Conservation (phyloP, 2,113 vertebrate species). For the Protobothrops mucrosquamatus region DNA sequence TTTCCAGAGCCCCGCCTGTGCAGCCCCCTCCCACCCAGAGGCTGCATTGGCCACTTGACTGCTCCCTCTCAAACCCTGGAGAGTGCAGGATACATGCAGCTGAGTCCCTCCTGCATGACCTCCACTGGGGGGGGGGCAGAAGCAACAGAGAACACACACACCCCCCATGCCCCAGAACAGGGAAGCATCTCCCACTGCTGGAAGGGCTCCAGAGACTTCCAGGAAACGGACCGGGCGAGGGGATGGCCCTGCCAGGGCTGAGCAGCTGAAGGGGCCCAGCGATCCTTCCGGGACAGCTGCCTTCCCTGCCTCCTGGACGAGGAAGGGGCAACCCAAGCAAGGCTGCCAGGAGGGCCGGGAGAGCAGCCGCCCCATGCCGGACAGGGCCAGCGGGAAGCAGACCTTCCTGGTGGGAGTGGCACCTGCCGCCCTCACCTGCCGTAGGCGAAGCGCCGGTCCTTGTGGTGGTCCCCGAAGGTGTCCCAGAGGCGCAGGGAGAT, state of each 20-base stretch:
- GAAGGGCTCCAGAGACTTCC: background rate
- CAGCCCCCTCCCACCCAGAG: background rate
- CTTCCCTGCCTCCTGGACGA: background rate
- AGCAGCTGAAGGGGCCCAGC: background rate
- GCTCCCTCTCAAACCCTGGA: background rate
- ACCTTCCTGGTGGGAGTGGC: background rate
- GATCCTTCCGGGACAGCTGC: no score
- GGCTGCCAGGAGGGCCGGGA: background rate
- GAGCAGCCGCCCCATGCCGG: background rate
- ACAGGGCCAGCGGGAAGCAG: background rate
- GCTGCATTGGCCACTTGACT: background rate
- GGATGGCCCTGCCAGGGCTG: background rate
- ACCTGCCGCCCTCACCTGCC: conserved; percentile 69
- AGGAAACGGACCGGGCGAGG: no score
- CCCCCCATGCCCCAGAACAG: background rate
- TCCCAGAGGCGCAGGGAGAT: conserved; percentile 83
- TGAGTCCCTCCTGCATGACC: background rate
- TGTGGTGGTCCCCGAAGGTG: conserved; percentile 87
- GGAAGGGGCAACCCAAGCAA: background rate
- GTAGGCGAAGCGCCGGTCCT: conserved; percentile 82
- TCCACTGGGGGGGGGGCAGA: background rate
- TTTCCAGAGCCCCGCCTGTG: background rate
- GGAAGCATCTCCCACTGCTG: no score
- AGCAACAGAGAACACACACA: background rate
- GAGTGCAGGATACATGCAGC: background rate